These are phyloP conservation scores for Orycteropus afer DNA, from an alignment of 2,113 vertebrate species.

Conservation along the genomic window DNA sequence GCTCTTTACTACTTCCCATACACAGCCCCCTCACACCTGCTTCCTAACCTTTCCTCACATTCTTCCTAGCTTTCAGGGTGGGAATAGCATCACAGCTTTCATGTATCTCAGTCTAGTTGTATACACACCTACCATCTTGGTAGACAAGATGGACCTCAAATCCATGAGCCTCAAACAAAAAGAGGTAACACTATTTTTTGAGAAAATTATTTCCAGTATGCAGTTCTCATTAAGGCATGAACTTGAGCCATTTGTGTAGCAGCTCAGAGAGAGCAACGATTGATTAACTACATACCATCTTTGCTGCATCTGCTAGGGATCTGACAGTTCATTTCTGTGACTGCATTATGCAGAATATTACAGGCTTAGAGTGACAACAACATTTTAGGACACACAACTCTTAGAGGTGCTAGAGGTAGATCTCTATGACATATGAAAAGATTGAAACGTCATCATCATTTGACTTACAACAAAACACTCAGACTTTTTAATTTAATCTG, in stretches of 20 bases:
- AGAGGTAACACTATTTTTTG: not conserved
- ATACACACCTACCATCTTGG: not conserved
- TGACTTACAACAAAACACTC: not conserved
- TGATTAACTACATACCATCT: not conserved
- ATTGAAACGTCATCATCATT: not conserved
- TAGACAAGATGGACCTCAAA: not conserved
- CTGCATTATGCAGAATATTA: not conserved
- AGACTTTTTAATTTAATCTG: slow-evolving; percentile 32
- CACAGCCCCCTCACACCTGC: not conserved
- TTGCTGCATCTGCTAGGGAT: not conserved
- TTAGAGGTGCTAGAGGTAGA: not conserved
- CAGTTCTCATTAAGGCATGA: not conserved
- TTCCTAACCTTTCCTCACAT: not conserved
- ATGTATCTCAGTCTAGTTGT: not conserved
- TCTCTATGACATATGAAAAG: not conserved
- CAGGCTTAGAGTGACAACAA: not conserved
- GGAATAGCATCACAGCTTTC: not conserved
- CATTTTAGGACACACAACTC: not conserved
- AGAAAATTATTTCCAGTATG: not conserved
- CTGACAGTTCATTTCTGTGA: not conserved
- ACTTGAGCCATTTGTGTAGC: not conserved
- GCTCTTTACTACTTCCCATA: not conserved
- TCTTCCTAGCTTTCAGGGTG: not conserved
- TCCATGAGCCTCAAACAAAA: not conserved
- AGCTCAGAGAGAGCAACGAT: not conserved